Percentiles rank a stretch among this genome's conserved stretches.
phyloP scores from a whole-genome alignment of 2,797 vertebrate genomes.

The Clarias laeviceps region DNA sequence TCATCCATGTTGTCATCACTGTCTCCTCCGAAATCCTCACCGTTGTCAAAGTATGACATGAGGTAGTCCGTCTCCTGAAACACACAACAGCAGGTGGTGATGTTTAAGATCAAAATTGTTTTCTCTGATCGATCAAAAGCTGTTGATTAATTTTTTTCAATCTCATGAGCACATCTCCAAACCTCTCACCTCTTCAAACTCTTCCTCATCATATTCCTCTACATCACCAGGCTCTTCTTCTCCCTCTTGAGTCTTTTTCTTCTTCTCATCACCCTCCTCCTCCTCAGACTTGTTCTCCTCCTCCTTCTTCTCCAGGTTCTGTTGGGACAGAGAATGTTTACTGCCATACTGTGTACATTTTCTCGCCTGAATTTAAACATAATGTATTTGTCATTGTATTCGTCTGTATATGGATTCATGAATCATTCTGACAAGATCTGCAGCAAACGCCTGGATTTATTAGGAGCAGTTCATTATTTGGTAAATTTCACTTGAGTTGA shows the following conservation, averaged over 20 bases:
- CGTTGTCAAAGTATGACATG: constrained; percentile 91
- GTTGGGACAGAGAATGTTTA: not conserved
- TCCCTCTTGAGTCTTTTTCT: constrained; percentile 66
- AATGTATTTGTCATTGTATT: not conserved
- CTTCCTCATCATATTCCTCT: constrained; percentile 78
- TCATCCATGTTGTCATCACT: constrained; percentile 91
- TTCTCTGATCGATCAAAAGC: not conserved
- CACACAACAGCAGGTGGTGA: not conserved
- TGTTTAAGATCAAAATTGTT: not conserved
- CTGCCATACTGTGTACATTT: not conserved
- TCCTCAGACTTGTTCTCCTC: constrained; percentile 74
- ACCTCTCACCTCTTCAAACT: constrained; percentile 76
- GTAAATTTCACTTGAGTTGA: not conserved
- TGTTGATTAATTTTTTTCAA: not conserved
- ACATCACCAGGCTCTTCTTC: constrained; percentile 76
- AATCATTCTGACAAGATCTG: not conserved
- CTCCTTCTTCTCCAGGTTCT: constrained; percentile 77
- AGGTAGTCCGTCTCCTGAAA: constrained; percentile 68
- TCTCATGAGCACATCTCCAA: not conserved
- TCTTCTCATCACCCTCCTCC: constrained; percentile 69
- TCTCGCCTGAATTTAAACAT: not conserved
- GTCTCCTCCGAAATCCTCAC: constrained; percentile 84
- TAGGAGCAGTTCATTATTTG: not conserved
- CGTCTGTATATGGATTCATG: not conserved
- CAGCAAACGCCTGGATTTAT: not conserved